These are phyloP conservation scores for Drosophila kepulauana DNA, from an alignment of 1,140 invertebrate genomes.

Conservation along the genomic window DNA sequence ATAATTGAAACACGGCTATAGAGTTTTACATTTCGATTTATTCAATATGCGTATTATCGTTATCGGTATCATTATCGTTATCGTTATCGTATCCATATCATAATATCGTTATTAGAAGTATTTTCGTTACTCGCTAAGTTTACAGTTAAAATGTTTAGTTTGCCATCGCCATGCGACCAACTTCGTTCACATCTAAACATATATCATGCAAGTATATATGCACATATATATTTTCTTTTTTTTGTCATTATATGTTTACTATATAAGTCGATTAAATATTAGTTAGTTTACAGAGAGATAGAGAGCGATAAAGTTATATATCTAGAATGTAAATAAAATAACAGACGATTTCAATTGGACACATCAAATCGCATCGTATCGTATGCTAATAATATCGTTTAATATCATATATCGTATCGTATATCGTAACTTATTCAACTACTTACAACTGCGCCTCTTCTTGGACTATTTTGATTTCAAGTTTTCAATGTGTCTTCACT, in stretches of 20 bases:
- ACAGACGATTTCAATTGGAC: conserved; percentile 33
- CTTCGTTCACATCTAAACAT: conserved; percentile 25
- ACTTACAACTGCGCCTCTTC: conserved; percentile 33
- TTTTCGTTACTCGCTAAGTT: conserved; percentile 37
- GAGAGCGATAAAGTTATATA: conserved; percentile 5
- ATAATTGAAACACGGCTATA: not conserved
- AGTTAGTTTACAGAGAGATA: conserved; percentile 42
- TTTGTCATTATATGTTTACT: not conserved
- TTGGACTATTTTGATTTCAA: conserved; percentile 44
- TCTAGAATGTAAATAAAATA: conserved; percentile 15
- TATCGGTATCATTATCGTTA: conserved; percentile 30
- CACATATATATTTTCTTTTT: conserved; percentile 7
- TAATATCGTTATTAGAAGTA: conserved; percentile 10
- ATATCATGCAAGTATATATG: conserved; percentile 17
- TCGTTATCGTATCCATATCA: conserved; percentile 31
- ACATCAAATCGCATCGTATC: conserved; percentile 29
- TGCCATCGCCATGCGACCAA: conserved; percentile 46
- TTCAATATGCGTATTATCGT: conserved; percentile 32
- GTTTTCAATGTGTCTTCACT: conserved; percentile 16
- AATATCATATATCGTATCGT: conserved; percentile 8
- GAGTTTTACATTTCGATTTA: conserved; percentile 43
- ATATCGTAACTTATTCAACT: conserved; percentile 32
- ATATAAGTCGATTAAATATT: conserved; percentile 19
- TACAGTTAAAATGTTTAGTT: conserved; percentile 47
- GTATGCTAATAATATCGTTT: conserved; percentile 22